phyloP scores from a whole-genome alignment of 2,113 vertebrate species.

The Bettongia penicillata region DNA sequence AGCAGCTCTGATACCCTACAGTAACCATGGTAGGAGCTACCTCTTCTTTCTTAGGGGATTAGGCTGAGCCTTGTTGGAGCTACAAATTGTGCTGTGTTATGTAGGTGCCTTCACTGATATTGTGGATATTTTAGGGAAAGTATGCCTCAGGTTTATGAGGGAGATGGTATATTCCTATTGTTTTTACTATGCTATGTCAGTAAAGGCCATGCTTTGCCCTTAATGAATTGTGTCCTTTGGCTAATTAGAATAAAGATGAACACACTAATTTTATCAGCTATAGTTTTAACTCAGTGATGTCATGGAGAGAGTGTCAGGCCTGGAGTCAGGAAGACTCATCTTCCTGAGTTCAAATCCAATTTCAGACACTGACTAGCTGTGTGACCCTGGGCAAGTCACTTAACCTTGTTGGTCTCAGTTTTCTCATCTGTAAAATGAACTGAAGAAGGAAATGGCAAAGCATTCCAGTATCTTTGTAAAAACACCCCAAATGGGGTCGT shows the following conservation, averaged over 20 bases:
- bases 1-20: not conserved
- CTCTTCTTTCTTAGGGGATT: not conserved
- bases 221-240: not conserved
- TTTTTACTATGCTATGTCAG: not conserved
- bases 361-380: not conserved
- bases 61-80: rapidly evolving
- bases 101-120: not conserved
- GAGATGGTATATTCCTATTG: not conserved
- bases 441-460: not conserved
- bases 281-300: not conserved
- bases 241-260: not conserved
- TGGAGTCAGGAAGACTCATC: too few species aligned
- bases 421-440: not conserved
- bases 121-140: not conserved
- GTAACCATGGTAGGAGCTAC: not conserved
- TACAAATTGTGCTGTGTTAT: not conserved
- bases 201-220: not conserved
- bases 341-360: not conserved
- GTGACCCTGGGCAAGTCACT: not conserved
- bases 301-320: too few species aligned
- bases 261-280: not conserved
- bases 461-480: not conserved
- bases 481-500: not conserved
- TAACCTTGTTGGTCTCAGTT: not conserved
- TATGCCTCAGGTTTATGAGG: not conserved